Evolutionary conservation across 2,888 invertebrate species (phyloP), one percentile per base, ranked within the genome.

Genomic region (Spilarctia lutea): DNA sequence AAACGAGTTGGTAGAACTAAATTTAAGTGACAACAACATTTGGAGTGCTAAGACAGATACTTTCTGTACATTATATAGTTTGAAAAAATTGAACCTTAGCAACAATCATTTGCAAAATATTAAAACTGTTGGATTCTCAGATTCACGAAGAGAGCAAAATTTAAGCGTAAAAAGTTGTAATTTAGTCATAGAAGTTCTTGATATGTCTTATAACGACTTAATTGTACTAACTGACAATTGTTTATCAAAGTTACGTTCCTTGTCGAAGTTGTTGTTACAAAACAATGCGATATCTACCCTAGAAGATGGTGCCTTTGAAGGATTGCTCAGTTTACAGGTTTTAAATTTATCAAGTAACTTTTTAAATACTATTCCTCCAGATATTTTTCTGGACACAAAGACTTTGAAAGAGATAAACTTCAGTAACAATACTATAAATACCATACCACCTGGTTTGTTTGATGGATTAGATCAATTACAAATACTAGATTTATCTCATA

Each of bases 341-440:
- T 93, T 98, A 66, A 98, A 98, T 93, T 91, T 98, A 87, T 98
- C 98, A 24, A 97, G 97, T 93, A 98, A 98, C 92, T 97, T 96
- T 88, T 94, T 98, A 83, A 97, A 96, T 71, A 97, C 97, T 16
- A 93, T 98, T 79, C 98, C 98, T 10, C 97, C 97, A 35, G 97
- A 97, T 86, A 87, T 98, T 72, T 98, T 98, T 91, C 94, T 97
- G 84, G 96, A 97, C 72, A 96, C 97, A 18, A 96, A 96, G 83
- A 96, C 97, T 77, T 91, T 98, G 69, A 96, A 96, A 78, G 97
- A 97, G 89, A 95, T 98, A 76, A 96, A 97, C 87, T 93, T 98
- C 68, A 97, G 97, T 89, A 98, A 98, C 89, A 98, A 98, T 90
- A 97, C 97, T 18, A 93, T 98, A 80, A 96, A 97, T 81, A 97